phyloP scores from a whole-genome alignment of 2,797 vertebrate species.

The Myotis planiceps region DNA sequence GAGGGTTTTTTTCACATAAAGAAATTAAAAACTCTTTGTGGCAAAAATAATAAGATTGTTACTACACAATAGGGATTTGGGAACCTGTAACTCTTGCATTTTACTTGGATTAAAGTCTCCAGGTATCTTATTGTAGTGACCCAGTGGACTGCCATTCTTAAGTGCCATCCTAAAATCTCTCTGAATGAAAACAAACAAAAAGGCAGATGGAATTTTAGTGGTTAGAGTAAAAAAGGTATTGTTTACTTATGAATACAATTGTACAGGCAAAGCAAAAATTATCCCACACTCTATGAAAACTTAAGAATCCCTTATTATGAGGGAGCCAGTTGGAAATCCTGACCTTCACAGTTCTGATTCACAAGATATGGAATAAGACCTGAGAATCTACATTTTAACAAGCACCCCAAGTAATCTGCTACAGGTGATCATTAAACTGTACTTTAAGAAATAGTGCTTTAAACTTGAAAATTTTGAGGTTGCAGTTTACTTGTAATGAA shows the following conservation, averaged over 20 bases:
- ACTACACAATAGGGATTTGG: neutral
- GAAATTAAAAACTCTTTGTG: neutral
- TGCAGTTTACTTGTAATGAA: neutral
- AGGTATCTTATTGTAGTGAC: neutral
- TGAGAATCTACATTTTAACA: neutral
- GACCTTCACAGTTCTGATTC: neutral
- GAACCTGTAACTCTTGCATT: neutral
- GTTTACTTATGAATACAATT: neutral
- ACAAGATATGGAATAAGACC: neutral
- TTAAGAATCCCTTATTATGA: too few relatives aligned
- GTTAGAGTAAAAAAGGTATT: neutral
- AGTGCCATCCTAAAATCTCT: neutral
- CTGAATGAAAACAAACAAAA: neutral
- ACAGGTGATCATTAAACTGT: neutral
- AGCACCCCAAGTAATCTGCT: neutral
- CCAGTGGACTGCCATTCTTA: neutral
- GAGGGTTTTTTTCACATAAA: neutral
- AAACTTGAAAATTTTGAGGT: neutral
- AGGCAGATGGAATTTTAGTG: neutral
- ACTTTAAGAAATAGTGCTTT: neutral
- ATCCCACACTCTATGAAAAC: too few relatives aligned
- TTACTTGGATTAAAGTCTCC: neutral
- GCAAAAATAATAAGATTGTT: neutral
- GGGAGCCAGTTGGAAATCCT: neutral
- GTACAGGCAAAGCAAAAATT: too few relatives aligned